Evolutionary conservation across 2,113 vertebrate species (phyloP).

Genomic region (Jacana jacana): DNA sequence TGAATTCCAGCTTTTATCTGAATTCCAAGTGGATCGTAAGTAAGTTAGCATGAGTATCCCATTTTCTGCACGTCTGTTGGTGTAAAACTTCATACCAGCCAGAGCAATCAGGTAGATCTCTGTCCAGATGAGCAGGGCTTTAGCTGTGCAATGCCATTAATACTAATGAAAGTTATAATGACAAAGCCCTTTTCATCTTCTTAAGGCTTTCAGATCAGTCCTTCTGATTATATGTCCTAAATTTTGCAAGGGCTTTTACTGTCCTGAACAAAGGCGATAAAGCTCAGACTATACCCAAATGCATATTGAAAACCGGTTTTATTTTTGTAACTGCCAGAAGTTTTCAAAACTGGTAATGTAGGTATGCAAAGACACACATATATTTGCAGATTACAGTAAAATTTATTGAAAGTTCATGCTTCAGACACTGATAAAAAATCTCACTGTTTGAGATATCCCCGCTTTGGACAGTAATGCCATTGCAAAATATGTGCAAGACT

Average conservation of each 20-base stretch:
- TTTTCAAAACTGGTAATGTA: neutral
- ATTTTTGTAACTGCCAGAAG: neutral
- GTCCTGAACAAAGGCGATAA: neutral
- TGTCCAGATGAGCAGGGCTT: neutral
- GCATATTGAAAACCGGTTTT: neutral
- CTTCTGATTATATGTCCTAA: neutral
- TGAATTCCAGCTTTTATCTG: neutral
- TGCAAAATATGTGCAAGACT: neutral
- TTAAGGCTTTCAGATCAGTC: neutral
- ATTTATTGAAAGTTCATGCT: neutral
- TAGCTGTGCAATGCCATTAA: neutral
- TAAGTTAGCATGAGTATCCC: neutral
- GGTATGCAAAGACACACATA: neutral
- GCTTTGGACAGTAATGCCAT: neutral
- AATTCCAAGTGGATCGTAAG: neutral
- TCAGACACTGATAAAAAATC: neutral
- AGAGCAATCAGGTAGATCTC: neutral
- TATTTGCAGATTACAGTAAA: neutral
- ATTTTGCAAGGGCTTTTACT: constrained; percentile 9
- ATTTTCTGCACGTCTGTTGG: neutral
- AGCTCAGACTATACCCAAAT: neutral
- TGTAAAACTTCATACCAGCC: neutral
- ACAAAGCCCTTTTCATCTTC: constrained; percentile 1
- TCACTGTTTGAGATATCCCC: neutral
- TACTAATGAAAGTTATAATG: constrained; percentile 10